Conservation (phyloP, 1,140 invertebrate genomes). For the Drosophila burlai region DNA sequence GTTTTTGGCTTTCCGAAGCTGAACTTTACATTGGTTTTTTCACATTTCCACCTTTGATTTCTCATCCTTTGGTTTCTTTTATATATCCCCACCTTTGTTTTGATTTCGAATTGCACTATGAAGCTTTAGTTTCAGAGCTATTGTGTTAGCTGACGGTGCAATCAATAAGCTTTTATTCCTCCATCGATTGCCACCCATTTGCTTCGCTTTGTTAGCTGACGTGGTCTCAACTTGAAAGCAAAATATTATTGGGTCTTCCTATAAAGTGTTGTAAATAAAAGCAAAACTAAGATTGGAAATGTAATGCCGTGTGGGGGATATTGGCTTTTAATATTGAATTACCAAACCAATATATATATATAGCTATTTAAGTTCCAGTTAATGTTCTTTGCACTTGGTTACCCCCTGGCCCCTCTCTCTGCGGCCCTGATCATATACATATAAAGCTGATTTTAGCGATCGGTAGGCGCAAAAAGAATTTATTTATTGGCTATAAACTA, state of each 20-base stretch:
- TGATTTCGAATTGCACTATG: constrained; percentile 6
- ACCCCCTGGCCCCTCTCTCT: too few relatives aligned
- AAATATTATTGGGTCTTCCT: constrained; percentile 1
- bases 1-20: constrained; percentile 3
- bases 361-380: too few relatives aligned
- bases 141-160: constrained; percentile 17
- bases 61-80: constrained; percentile 8
- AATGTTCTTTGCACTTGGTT: too few relatives aligned
- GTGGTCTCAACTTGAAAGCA: not conserved
- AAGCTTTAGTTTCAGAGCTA: constrained; percentile 18
- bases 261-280: constrained; percentile 3
- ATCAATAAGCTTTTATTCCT: constrained; percentile 13
- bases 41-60: constrained; percentile 14
- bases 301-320: not conserved
- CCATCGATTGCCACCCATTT: not conserved
- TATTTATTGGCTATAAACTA: too few relatives aligned
- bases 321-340: not conserved
- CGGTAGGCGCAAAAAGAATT: too few relatives aligned
- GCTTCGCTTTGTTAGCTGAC: not conserved
- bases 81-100: constrained; percentile 4
- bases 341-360: not conserved
- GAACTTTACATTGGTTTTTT: constrained; percentile 9
- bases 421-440: too few relatives aligned
- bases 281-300: not conserved
- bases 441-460: too few relatives aligned